These are phyloP conservation scores for human DNA, from an alignment of 2,113 vertebrate species.

Conservation along the genomic window GRCh38 chr20:58755501-58756000, in stretches of 20 bases:
- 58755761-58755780: not conserved
- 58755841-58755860: not conserved
- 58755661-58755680: not conserved
- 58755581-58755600: not conserved
- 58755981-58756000: not conserved
- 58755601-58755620: not conserved
- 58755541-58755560: not conserved
- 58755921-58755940: not conserved
- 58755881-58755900: constrained; percentile 28
- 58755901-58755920: constrained; percentile 38
- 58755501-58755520: constrained; percentile 73
- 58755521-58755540: constrained; percentile 69
- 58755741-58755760: not conserved
- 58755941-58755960: constrained; percentile 22
- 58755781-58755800: not conserved
- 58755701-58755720: not conserved
- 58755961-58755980: not conserved
- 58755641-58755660: not conserved
- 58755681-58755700: not conserved
- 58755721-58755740: not conserved
- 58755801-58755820: constrained; percentile 19
- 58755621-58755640: not conserved
- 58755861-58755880: constrained; percentile 21
- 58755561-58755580: not conserved
- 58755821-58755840: not conserved